Evolutionary conservation across 92 coral and sea anemone genomes (phyloP).

Genomic region (Epizoanthus rinbou): DNA sequence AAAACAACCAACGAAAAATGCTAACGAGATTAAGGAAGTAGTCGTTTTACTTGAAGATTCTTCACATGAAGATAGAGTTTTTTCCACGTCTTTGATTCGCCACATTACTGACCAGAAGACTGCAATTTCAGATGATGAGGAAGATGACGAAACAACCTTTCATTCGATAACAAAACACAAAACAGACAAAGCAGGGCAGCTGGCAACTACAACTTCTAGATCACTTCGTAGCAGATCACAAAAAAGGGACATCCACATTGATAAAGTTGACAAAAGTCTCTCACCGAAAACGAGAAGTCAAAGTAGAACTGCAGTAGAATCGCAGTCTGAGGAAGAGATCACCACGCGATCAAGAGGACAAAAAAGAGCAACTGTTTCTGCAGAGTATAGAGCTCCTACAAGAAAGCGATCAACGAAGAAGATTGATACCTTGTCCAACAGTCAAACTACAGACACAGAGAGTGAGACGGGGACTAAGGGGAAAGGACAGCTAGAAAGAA

Average conservation of each 20-base stretch:
- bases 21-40: background rate
- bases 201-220: background rate
- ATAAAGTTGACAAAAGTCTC: background rate
- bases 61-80: background rate
- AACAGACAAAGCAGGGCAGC: background rate
- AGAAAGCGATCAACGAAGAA: background rate
- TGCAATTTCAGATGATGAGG: conserved; percentile 22
- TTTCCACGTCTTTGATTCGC: background rate
- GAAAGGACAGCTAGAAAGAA: background rate
- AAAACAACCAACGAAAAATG: background rate
- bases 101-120: conserved; percentile 1
- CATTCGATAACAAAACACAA: background rate
- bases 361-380: background rate
- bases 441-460: background rate
- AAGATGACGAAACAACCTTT: background rate
- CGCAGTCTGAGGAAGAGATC: conserved; percentile 1
- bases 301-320: background rate
- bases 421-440: background rate
- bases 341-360: background rate
- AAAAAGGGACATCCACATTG: background rate
- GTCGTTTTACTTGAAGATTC: background rate
- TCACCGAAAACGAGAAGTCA: background rate
- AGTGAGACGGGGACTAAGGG: background rate
- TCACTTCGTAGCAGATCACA: background rate
- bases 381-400: background rate